Conservation (phyloP, 92 coral and sea anemone species). For the Heteractis magnifica region DNA sequence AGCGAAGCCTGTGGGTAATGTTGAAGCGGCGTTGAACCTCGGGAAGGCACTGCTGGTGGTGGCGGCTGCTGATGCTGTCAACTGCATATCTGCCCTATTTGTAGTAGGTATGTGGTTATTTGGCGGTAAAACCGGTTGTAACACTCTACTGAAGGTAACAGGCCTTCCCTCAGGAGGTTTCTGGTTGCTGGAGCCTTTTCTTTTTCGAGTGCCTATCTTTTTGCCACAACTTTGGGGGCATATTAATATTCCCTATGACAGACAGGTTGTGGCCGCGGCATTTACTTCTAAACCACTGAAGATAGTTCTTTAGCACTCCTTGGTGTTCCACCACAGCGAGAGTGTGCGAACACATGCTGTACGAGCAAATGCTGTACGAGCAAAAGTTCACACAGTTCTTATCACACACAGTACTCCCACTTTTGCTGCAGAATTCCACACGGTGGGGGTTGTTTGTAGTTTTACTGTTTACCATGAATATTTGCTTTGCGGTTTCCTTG, state of each 20-base stretch:
- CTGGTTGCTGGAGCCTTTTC: constrained; percentile 29
- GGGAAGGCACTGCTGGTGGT: constrained; percentile 6
- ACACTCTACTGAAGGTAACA: constrained; percentile 28
- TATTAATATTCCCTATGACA: constrained; percentile 30
- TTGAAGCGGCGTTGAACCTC: neutral
- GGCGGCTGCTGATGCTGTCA: neutral
- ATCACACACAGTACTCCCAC: constrained; percentile 34
- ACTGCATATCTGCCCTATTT: too few species aligned
- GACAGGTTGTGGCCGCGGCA: constrained; percentile 39
- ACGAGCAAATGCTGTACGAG: constrained; percentile 27
- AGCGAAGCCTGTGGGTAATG: constrained; percentile 41
- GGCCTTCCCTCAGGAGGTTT: constrained; percentile 27
- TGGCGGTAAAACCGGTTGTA: neutral
- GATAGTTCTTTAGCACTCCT: constrained; percentile 9
- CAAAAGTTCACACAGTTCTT: constrained; percentile 44
- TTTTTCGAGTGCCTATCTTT: constrained; percentile 28
- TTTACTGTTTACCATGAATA: constrained; percentile 19
- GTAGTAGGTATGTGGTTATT: too few species aligned
- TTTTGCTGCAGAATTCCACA: constrained; percentile 21
- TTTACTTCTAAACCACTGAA: constrained; percentile 31
- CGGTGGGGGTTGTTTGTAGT: constrained; percentile 37
- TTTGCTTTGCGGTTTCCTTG: constrained; percentile 14
- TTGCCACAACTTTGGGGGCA: constrained; percentile 13
- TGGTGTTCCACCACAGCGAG: constrained; percentile 39
- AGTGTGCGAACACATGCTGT: constrained; percentile 43